Conservation (phyloP, 1,140 invertebrate genomes). For the Portunus trituberculatus region DNA sequence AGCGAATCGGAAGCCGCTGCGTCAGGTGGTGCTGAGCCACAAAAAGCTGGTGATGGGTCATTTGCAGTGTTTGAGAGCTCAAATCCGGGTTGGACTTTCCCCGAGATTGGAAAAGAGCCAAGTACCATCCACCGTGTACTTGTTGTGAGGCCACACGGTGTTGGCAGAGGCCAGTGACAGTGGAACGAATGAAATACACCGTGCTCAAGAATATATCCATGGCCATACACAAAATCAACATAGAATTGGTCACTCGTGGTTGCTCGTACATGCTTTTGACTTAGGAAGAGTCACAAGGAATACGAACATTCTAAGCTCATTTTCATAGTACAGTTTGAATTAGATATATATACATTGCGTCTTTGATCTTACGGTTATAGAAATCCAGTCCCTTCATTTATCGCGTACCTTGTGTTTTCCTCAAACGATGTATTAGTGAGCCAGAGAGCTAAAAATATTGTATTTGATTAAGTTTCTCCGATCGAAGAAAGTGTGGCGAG, state of each 20-base stretch:
- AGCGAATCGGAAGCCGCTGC: not conserved
- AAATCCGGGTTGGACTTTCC: conserved; percentile 20
- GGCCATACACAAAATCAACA: not conserved
- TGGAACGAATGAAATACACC: not conserved
- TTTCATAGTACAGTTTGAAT: not conserved
- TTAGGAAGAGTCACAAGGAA: not conserved
- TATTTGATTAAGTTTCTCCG: no score
- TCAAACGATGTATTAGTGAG: no score
- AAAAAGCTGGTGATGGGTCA: conserved; percentile 21
- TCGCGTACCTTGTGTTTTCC: no score
- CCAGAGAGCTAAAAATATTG: no score
- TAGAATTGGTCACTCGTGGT: not conserved
- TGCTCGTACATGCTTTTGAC: not conserved
- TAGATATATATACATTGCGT: not conserved
- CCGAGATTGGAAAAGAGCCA: conserved; percentile 20
- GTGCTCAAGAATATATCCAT: not conserved
- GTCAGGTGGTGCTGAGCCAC: not conserved
- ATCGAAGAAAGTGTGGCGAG: no score
- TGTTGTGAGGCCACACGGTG: not conserved
- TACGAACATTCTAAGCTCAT: not conserved
- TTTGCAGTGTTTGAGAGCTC: conserved; percentile 3
- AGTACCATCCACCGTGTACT: not conserved
- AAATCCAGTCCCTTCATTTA: no score
- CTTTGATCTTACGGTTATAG: not conserved
- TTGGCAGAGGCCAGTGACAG: not conserved